Conservation (phyloP, 2,888 invertebrate species). For the Podotricha telesiphe region DNA sequence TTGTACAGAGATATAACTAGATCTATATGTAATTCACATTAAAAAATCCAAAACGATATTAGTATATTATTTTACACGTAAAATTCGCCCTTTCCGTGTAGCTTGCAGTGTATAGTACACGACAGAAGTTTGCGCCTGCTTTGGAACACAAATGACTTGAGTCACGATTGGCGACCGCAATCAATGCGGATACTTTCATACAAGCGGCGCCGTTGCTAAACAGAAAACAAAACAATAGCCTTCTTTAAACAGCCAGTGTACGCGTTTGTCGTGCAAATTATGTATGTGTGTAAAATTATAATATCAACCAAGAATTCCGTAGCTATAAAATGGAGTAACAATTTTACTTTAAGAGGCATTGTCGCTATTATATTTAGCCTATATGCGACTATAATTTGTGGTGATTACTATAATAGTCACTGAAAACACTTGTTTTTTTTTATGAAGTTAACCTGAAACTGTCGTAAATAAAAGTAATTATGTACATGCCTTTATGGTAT, state of each 20-base stretch:
- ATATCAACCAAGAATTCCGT: not conserved
- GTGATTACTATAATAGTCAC: too few relatives aligned
- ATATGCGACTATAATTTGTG: too few relatives aligned
- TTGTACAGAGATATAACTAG: not conserved
- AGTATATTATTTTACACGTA: not conserved
- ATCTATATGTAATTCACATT: too few relatives aligned
- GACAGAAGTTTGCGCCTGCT: conserved; percentile 16
- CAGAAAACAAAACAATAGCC: conserved; percentile 30
- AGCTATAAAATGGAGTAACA: not conserved
- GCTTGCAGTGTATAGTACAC: conserved; percentile 6
- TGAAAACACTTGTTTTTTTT: too few relatives aligned
- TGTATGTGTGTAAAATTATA: not conserved
- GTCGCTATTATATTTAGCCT: too few relatives aligned
- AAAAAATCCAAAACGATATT: not conserved
- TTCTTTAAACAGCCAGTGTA: conserved; percentile 22
- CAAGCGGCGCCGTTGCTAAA: conserved; percentile 30
- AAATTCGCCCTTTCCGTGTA: not conserved
- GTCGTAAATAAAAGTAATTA: too few relatives aligned
- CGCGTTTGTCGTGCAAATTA: conserved; percentile 8
- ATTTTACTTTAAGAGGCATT: not conserved
- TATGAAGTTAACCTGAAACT: too few relatives aligned
- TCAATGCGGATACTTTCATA: conserved; percentile 47
- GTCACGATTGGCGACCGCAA: conserved; percentile 40
- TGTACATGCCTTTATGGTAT: too few relatives aligned
- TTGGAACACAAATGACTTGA: conserved; percentile 39